Evolutionary conservation across 2,113 vertebrate species (phyloP).

Genomic region (Pseudolaguvia tuberculata): DNA sequence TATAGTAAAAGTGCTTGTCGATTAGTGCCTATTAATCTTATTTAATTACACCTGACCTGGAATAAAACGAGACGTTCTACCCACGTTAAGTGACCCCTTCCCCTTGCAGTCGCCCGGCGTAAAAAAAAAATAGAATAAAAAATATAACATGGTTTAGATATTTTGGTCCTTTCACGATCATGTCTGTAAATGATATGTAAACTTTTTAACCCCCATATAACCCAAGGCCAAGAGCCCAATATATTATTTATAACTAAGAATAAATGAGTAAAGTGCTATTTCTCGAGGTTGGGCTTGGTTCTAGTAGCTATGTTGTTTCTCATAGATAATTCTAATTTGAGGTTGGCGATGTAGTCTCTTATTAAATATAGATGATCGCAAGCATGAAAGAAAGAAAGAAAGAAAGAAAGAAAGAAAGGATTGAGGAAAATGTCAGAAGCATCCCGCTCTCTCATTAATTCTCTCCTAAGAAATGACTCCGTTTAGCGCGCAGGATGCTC

Average conservation of each 20-base stretch:
- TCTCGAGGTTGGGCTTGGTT: conserved; percentile 34
- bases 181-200: conserved; percentile 39
- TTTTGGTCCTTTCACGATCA: conserved; percentile 40
- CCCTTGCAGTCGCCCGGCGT: conserved; percentile 36
- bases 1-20: conserved; percentile 1
- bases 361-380: conserved; percentile 29
- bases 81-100: conserved; percentile 41
- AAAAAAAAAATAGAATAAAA: background rate
- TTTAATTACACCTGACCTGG: conserved; percentile 7
- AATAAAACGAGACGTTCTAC: background rate
- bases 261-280: conserved; percentile 60
- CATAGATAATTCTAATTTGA: conserved; percentile 7
- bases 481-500: conserved; percentile 34
- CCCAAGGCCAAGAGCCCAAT: conserved; percentile 21
- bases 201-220: conserved; percentile 25
- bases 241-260: conserved; percentile 51
- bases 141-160: conserved; percentile 11
- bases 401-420: background rate
- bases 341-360: conserved; percentile 30
- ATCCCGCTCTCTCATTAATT: conserved; percentile 12
- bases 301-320: background rate
- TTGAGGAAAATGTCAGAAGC: background rate
- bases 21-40: conserved; percentile 14
- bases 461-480: conserved; percentile 32
- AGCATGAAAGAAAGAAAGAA: conserved; percentile 56